Evolutionary conservation across 2,888 invertebrate species (phyloP), one percentile per base, ranked within the genome.

Genomic region (Keiferia lycopersicella): DNA sequence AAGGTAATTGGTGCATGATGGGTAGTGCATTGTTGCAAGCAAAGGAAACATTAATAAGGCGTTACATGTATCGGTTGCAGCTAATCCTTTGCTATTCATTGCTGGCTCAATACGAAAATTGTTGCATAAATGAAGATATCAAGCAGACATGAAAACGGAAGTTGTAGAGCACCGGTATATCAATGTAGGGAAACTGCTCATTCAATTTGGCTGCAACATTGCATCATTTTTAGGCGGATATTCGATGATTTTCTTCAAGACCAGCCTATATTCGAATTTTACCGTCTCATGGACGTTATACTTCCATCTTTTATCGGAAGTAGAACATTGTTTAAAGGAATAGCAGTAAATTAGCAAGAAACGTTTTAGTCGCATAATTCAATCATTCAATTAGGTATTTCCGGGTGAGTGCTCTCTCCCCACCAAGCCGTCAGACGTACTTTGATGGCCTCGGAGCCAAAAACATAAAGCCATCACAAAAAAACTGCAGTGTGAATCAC

Each of bases 21-120:
- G 45, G 65, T 67, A 62, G 30, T 64, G 71, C 70, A 64, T 61
- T 56, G n/a, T 56, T 56, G 56, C 56, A 30, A 30, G n/a, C n/a
- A n/a, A 56, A 34, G 16, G 30, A 53, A 26, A 26, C 6, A 30
- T 30, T n/a, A 34, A 34, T 34, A 34, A 18, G 51, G 18, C 18
- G 22, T 51, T 8, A 11, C 10, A 50, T 10, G 18, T 22, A 51
- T 18, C 51, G 20, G 18, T 18, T 12, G 20, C 18, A 10, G 1
- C 22, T 51, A 51, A 18, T 45, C n/a, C 45, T 16, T n/a, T 16
- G 45, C 8, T 11, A 16, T 45, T n/a, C 7, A 45, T 45, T 45
- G n/a, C 45, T 16, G 16, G 45, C 2, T 45, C 8, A n/a, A 3
- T n/a, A 6, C 16, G 45, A 45, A 10, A 8, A 4, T 8, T 34